Evolutionary conservation across 2,888 invertebrate species (phyloP).

Genomic region (Limnephilus lunatus): DNA sequence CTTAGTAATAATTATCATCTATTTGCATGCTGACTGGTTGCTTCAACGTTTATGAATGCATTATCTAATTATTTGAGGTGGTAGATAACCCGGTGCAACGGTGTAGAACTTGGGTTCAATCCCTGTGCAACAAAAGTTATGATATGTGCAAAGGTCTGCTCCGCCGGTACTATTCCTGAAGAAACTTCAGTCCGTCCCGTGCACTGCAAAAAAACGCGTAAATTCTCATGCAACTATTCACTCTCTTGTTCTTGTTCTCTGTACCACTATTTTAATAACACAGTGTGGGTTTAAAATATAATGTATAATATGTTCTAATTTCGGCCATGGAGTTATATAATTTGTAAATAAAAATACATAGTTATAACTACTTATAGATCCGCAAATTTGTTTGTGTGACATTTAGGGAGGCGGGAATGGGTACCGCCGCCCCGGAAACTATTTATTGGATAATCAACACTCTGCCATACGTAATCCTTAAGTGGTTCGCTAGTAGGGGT

Average conservation of each 20-base stretch:
- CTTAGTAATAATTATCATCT: background rate
- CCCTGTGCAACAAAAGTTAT: background rate
- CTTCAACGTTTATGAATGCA: background rate
- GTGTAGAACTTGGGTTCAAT: background rate
- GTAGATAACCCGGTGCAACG: background rate
- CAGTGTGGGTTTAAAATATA: conserved; percentile 7
- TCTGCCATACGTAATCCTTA: too few species aligned
- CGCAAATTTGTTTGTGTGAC: background rate
- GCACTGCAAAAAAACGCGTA: background rate
- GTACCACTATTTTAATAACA: background rate
- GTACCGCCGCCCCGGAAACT: too few species aligned
- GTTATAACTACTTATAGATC: background rate
- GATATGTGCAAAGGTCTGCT: background rate
- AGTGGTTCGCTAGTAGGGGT: too few species aligned
- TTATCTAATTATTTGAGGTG: background rate
- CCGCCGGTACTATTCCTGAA: background rate
- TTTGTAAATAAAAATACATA: background rate
- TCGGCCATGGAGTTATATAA: background rate
- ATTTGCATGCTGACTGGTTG: background rate
- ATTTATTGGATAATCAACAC: too few species aligned
- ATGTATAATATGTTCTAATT: too few species aligned
- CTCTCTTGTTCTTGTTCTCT: too few species aligned
- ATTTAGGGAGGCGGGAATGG: background rate
- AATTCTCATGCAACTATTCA: background rate
- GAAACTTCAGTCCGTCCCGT: background rate